Base-by-base conservation (phyloP, 1,140 invertebrate genomes). In the Drosophila saltans region DNA sequence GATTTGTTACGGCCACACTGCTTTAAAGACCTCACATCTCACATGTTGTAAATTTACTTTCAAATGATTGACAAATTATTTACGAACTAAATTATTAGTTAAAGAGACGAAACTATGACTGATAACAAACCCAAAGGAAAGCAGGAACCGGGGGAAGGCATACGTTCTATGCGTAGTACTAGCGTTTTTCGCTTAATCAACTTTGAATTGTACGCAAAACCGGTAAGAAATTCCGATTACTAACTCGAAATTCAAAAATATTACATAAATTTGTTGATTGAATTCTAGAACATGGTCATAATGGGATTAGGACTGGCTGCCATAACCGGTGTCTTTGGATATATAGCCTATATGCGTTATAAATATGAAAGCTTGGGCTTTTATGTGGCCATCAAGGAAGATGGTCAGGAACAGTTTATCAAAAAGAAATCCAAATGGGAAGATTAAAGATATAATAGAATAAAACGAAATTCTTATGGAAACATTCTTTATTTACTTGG, bases 201-300 rank as follows among this genome's bases (percentile, higher is more conserved):
- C 93, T 97, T 96, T 93, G 97, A 97, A 93, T 92, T 97, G 9
- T 97, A 97, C 91, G 93, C 94, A 2, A 96, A 95, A 93, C 96
- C 96, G 74, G 97, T 97, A 94, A 58, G 24, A 16, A n/a, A 52
- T 43, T 52, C 3, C 9, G 0, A n/a, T 43, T 40, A 39, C n/a
- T 1, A 28, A 59, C 21, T 11, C 0, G 4, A 57, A 52, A 28
- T 8, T 5, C 5, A 0, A n/a, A 6, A 24, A 21, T 41, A 33
- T 52, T 59, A 11, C 55, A 39, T 52, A 39, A 39, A 60, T 16
- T 67, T 33, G 41, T 52, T 16, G 21, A 60, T 56, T 55, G 36
- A 3, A 1, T 11, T 10, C 3, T 58, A 97, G 96, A 97, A 97
- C 93, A 95, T 95, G 80, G 92, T 95, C 3, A 94, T 97, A 63